These are phyloP conservation scores for Cerastoderma edule DNA, from an alignment of 2,888 invertebrate species.

Conservation along the genomic window DNA sequence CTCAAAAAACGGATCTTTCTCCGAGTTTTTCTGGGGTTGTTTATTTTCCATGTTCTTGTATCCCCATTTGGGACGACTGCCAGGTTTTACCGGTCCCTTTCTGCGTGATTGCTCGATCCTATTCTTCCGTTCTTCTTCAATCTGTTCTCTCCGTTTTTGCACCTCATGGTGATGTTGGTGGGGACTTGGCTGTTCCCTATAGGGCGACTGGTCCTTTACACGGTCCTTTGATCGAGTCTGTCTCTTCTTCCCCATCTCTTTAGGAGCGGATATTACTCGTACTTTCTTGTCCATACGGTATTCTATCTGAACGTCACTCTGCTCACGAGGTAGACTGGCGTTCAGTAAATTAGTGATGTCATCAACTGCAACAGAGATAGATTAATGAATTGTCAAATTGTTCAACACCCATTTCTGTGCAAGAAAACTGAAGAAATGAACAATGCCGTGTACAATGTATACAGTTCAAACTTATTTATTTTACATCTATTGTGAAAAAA, in stretches of 20 bases:
- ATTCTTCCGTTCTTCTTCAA: conserved; percentile 44
- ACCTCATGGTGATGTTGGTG: conserved; percentile 53
- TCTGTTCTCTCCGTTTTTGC: conserved; percentile 26
- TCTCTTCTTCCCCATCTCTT: conserved; percentile 50
- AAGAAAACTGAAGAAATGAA: too few species aligned
- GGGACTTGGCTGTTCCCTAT: conserved; percentile 36
- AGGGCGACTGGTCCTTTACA: conserved; percentile 24
- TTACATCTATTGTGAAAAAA: too few species aligned
- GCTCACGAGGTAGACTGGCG: conserved; percentile 49
- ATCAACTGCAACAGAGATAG: conserved; percentile 36
- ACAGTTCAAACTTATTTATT: background rate
- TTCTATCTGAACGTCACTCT: conserved; percentile 72
- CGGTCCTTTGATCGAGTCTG: conserved; percentile 32
- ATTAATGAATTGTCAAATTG: background rate
- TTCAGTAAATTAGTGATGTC: conserved; percentile 40
- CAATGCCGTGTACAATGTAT: too few species aligned
- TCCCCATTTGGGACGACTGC: conserved; percentile 74
- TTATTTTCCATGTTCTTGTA: conserved; percentile 69
- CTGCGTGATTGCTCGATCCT: conserved; percentile 42
- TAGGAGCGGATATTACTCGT: conserved; percentile 71
- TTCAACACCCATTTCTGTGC: too few species aligned
- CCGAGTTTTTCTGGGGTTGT: conserved; percentile 78
- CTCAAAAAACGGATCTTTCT: conserved; percentile 79
- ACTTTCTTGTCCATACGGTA: conserved; percentile 74
- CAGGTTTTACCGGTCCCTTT: conserved; percentile 48